Evolutionary conservation across 1,140 invertebrate genomes (phyloP).

Genomic region (Lucilia cuprina): DNA sequence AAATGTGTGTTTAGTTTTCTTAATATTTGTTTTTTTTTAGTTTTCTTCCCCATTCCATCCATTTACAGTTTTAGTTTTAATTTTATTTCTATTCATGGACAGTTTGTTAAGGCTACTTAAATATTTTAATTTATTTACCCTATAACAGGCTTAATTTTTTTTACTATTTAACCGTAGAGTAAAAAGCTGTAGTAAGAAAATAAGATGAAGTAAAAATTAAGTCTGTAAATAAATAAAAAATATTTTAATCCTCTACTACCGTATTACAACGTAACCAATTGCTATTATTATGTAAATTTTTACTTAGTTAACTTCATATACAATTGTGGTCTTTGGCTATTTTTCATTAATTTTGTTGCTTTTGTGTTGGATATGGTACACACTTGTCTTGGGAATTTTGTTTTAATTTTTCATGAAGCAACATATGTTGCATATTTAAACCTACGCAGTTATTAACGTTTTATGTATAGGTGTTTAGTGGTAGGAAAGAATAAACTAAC

Average conservation of each 20-base stretch:
- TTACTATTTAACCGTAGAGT: not conserved
- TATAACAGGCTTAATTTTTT: conserved; percentile 15
- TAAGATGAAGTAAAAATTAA: not conserved
- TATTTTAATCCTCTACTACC: not conserved
- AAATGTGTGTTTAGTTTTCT: not conserved
- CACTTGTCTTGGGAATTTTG: not conserved
- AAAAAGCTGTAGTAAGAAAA: no score
- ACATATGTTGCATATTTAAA: no score
- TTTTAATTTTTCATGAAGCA: no score
- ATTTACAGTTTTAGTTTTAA: not conserved
- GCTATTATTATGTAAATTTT: conserved; percentile 18
- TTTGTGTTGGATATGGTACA: not conserved
- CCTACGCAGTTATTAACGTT: no score
- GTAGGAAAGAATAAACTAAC: no score
- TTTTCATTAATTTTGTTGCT: not conserved
- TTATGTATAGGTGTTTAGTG: no score
- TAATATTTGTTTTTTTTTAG: not conserved
- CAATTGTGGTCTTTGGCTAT: not conserved
- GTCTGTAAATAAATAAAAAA: not conserved
- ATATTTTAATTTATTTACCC: conserved; percentile 2
- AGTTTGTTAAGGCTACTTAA: conserved; percentile 14
- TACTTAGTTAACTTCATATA: not conserved
- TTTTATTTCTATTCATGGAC: not conserved
- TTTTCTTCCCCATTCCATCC: not conserved
- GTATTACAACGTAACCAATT: conserved; percentile 7